These are phyloP conservation scores for Caenorhabditis sp. DNA, from an alignment of 2,888 invertebrate genomes.

Conservation along the genomic window DNA sequence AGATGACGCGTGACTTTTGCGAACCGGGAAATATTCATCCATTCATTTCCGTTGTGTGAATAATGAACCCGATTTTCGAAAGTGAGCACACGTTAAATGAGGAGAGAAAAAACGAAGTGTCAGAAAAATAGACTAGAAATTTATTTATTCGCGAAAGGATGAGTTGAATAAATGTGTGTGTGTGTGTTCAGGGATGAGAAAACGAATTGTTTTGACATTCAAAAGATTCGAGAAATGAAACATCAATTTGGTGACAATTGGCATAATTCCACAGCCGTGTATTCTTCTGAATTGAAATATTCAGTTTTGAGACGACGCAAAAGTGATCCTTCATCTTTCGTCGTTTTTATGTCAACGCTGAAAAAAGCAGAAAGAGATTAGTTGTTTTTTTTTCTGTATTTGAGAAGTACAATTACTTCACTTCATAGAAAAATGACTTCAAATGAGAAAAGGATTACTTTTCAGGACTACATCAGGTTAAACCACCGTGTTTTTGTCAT, in stretches of 20 bases:
- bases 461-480: not conserved
- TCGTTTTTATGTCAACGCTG: not conserved
- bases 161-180: not conserved
- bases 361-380: not conserved
- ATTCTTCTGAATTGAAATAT: conserved; percentile 54
- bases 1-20: not conserved
- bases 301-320: conserved; percentile 43
- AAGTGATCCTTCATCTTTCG: conserved; percentile 27
- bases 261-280: conserved; percentile 43
- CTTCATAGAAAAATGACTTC: not conserved
- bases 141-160: not conserved
- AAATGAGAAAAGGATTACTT: too few relatives aligned
- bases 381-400: not conserved
- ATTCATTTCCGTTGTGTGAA: conserved; percentile 12
- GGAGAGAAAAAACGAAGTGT: not conserved
- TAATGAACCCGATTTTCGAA: not conserved
- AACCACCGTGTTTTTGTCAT: not conserved
- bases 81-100: not conserved
- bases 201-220: too few relatives aligned
- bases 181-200: not conserved
- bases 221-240: not conserved
- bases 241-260: conserved; percentile 9
- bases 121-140: not conserved
- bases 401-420: not conserved
- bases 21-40: not conserved